phyloP scores from a whole-genome alignment of 2,888 invertebrate genomes.

The Cephus runcator region DNA sequence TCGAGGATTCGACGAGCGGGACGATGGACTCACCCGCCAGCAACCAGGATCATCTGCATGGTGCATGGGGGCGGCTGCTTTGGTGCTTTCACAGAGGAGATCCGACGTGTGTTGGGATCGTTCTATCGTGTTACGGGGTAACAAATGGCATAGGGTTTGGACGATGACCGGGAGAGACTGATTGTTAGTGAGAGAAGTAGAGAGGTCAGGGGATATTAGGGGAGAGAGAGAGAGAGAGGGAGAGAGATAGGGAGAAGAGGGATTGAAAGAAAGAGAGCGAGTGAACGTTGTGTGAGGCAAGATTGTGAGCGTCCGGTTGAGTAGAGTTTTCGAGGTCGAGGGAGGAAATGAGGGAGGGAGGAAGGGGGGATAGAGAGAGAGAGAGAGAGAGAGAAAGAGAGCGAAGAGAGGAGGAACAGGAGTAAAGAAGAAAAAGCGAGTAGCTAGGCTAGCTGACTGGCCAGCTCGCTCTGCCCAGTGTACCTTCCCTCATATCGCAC shows the following conservation, averaged over 20 bases:
- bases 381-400: slow-evolving; percentile 16
- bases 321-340: slow-evolving; percentile 12
- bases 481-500: slow-evolving; percentile 25
- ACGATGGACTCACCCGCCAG: slow-evolving; percentile 66
- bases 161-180: slow-evolving; percentile 26
- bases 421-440: slow-evolving; percentile 26
- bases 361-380: not conserved
- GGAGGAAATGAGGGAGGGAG: not conserved
- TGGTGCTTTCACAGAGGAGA: slow-evolving; percentile 49
- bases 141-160: not conserved
- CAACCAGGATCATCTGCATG: slow-evolving; percentile 67
- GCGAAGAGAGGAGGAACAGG: not conserved
- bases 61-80: slow-evolving; percentile 64
- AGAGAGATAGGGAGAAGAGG: not conserved
- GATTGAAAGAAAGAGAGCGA: slow-evolving; percentile 6
- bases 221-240: slow-evolving; percentile 5
- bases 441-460: slow-evolving; percentile 36
- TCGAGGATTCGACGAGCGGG: slow-evolving; percentile 18
- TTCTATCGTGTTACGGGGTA: not conserved
- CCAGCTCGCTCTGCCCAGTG: slow-evolving; percentile 23
- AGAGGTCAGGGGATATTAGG: slow-evolving; percentile 10
- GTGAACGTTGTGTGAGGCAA: slow-evolving; percentile 1
- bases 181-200: slow-evolving; percentile 19
- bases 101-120: slow-evolving; percentile 18
- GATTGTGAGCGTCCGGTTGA: slow-evolving; percentile 10